These are phyloP conservation scores for Cochlearius cochlearius DNA, from an alignment of 2,113 vertebrate genomes.

Conservation along the genomic window DNA sequence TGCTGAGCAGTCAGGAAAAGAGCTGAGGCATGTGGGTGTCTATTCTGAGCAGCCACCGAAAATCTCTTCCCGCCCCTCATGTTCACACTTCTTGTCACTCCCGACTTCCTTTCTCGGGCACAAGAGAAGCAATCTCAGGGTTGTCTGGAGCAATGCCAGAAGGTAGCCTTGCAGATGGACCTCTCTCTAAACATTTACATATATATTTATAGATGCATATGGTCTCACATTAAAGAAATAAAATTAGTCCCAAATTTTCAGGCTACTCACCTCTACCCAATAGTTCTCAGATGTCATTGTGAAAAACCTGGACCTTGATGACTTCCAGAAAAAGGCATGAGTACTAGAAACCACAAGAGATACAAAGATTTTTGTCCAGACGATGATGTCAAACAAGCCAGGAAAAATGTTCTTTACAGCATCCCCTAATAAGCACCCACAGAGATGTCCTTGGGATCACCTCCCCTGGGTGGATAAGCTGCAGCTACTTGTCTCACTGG, in stretches of 20 bases:
- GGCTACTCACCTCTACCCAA: background rate
- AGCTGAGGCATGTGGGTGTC: background rate
- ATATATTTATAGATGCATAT: background rate
- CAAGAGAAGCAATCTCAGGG: background rate
- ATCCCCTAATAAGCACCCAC: background rate
- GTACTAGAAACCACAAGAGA: background rate
- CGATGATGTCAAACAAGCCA: background rate
- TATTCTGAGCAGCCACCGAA: background rate
- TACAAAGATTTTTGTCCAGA: background rate
- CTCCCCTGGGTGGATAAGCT: background rate
- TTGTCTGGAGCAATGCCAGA: background rate
- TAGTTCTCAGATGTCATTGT: background rate
- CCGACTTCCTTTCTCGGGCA: background rate
- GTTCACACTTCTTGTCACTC: background rate
- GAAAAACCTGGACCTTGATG: background rate
- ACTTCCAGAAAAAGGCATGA: background rate
- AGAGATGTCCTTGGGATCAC: background rate
- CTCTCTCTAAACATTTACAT: background rate
- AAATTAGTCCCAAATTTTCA: background rate
- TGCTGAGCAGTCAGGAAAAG: background rate
- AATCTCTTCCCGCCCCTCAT: background rate
- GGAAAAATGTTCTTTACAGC: background rate
- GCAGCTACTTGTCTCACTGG: background rate
- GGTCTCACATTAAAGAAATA: background rate
- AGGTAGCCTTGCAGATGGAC: background rate